These are phyloP conservation scores for Parapristionchus giblindavisi DNA, from an alignment of 2,888 invertebrate genomes.

Conservation along the genomic window DNA sequence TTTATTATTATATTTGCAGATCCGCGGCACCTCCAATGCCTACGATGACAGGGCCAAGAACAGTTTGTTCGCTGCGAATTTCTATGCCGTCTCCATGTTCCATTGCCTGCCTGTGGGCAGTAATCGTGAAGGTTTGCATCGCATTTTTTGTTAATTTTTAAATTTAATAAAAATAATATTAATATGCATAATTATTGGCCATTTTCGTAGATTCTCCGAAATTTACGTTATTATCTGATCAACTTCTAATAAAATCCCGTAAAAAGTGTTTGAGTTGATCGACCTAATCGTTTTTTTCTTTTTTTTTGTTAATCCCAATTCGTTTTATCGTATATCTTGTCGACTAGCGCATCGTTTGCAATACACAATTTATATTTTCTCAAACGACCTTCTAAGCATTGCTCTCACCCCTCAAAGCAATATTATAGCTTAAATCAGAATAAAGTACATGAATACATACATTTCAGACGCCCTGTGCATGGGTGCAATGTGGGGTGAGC, in stretches of 20 bases:
- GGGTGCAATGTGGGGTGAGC: conserved; percentile 39
- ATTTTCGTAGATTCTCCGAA: no score
- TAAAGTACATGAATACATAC: no score
- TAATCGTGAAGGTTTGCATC: conserved; percentile 2
- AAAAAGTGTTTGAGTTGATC: no score
- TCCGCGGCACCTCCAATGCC: conserved; percentile 11
- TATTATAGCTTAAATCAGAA: not conserved
- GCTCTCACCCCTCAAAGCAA: not conserved
- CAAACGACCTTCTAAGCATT: no score
- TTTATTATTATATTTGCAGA: conserved; percentile 10
- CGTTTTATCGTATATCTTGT: no score
- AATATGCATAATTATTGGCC: no score
- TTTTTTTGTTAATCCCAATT: no score
- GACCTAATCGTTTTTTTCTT: no score
- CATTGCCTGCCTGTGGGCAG: conserved; percentile 36
- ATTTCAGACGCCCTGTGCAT: conserved; percentile 38
- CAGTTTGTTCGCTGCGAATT: not conserved
- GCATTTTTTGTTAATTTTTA: not conserved
- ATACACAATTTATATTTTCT: no score
- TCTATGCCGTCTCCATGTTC: conserved; percentile 32
- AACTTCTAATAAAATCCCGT: no score
- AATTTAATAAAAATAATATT: not conserved
- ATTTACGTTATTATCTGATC: no score
- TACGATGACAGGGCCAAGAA: conserved; percentile 6
- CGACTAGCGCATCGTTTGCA: no score